These are phyloP conservation scores for Poecilia velifera DNA, from an alignment of 2,797 vertebrate species.

Conservation along the genomic window DNA sequence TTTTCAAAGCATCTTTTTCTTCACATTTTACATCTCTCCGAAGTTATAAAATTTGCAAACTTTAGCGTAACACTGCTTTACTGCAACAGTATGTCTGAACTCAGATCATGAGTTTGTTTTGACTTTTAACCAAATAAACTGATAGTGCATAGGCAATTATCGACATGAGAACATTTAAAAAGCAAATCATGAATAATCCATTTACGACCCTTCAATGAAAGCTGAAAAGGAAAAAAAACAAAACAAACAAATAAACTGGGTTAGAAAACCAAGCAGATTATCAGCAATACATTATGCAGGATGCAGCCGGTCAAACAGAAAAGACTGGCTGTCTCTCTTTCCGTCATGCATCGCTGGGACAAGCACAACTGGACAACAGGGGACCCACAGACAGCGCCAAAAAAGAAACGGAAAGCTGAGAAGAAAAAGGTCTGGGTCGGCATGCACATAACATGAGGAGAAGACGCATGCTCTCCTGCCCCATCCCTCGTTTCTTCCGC, in stretches of 20 bases:
- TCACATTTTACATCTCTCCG: neutral
- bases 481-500: conserved; percentile 38
- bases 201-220: conserved; percentile 36
- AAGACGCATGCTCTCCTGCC: conserved; percentile 70
- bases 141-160: neutral
- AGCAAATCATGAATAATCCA: conserved; percentile 23
- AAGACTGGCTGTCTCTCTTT: conserved; percentile 49
- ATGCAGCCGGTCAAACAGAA: conserved; percentile 47
- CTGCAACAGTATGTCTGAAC: neutral
- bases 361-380: conserved; percentile 54
- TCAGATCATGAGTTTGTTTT: neutral
- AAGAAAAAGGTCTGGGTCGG: conserved; percentile 50
- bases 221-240: conserved; percentile 64
- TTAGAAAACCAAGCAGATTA: conserved; percentile 47
- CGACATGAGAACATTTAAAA: conserved; percentile 9
- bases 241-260: conserved; percentile 20
- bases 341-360: conserved; percentile 71
- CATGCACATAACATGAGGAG: conserved; percentile 74
- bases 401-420: conserved; percentile 44
- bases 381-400: conserved; percentile 55
- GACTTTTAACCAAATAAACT: neutral
- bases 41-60: neutral
- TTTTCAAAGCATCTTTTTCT: neutral
- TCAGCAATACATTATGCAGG: conserved; percentile 39
- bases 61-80: neutral